phyloP scores from a whole-genome alignment of 2,113 vertebrate species.

The Ammodytes marinus region DNA sequence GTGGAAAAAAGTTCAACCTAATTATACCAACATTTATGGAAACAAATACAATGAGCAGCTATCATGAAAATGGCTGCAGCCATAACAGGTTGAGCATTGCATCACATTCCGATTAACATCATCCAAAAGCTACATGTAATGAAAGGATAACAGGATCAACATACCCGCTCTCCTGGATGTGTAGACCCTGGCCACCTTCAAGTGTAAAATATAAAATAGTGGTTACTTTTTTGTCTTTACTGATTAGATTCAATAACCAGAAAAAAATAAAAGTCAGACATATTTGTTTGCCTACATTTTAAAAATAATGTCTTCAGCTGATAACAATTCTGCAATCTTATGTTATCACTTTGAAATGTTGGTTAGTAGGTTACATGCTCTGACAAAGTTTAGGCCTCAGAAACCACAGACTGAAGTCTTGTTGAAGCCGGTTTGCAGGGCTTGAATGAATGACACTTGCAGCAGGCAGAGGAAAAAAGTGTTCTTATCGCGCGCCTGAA shows the following conservation, averaged over 20 bases:
- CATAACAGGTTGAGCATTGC: background rate
- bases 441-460: slow-evolving; percentile 22
- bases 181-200: slow-evolving; percentile 8
- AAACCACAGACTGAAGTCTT: background rate
- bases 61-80: background rate
- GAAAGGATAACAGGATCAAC: background rate
- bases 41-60: background rate
- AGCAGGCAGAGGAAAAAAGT: background rate
- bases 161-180: slow-evolving; percentile 64
- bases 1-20: background rate
- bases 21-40: background rate
- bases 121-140: background rate
- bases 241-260: background rate
- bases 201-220: background rate
- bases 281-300: background rate
- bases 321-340: background rate
- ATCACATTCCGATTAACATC: background rate
- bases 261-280: background rate
- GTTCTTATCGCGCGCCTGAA: background rate
- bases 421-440: background rate
- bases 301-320: background rate
- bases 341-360: background rate
- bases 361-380: background rate
- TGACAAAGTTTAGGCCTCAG: background rate
- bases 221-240: background rate